A percentile compares a stretch with the other conserved stretches of the same genome.
Evolutionary conservation across 2,113 vertebrate species (phyloP).

Genomic region (Oryzias javanicus): DNA sequence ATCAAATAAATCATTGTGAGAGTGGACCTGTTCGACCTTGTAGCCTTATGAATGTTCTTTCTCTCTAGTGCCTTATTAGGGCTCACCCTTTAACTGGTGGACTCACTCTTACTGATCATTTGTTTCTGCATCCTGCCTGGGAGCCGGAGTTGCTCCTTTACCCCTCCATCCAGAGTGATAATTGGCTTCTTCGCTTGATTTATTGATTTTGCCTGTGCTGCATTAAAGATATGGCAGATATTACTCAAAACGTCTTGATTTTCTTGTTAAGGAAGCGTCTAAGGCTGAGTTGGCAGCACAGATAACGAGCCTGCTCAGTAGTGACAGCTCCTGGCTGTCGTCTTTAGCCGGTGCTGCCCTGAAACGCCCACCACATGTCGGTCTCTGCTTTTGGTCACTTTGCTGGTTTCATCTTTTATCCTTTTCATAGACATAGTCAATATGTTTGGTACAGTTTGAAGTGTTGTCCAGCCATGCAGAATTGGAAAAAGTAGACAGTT

Average conservation of each 20-base stretch:
- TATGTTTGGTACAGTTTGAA: too few relatives aligned
- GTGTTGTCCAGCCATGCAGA: too few relatives aligned
- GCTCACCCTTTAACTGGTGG: slow-evolving; percentile 2
- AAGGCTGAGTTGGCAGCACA: slow-evolving; percentile 18
- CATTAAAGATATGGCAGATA: slow-evolving; percentile 45
- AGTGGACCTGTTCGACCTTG: slow-evolving; percentile 4
- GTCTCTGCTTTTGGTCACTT: slow-evolving; percentile 18
- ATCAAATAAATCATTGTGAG: slow-evolving; percentile 20
- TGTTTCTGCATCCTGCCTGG: slow-evolving; percentile 9
- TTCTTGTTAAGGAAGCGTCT: slow-evolving; percentile 26
- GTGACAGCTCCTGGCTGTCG: slow-evolving; percentile 34
- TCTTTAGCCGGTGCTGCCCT: slow-evolving; percentile 43
- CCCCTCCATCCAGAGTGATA: slow-evolving; percentile 14
- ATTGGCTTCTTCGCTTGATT: slow-evolving; percentile 31
- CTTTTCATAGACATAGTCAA: too few relatives aligned
- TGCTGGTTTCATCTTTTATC: slow-evolving; percentile 17
- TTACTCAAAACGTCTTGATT: slow-evolving; percentile 46
- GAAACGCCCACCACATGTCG: slow-evolving; percentile 38
- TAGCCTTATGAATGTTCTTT: background rate
- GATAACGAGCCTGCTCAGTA: slow-evolving; percentile 54
- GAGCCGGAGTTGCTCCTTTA: slow-evolving; percentile 16
- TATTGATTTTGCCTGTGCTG: slow-evolving; percentile 47
- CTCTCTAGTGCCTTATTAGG: slow-evolving; percentile 18
- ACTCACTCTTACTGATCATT: slow-evolving; percentile 16
- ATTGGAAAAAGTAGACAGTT: too few relatives aligned